Percentiles rank a stretch among this genome's conserved stretches.
Evolutionary conservation across 2,888 invertebrate species (phyloP).

Genomic region (Ophraella communa): DNA sequence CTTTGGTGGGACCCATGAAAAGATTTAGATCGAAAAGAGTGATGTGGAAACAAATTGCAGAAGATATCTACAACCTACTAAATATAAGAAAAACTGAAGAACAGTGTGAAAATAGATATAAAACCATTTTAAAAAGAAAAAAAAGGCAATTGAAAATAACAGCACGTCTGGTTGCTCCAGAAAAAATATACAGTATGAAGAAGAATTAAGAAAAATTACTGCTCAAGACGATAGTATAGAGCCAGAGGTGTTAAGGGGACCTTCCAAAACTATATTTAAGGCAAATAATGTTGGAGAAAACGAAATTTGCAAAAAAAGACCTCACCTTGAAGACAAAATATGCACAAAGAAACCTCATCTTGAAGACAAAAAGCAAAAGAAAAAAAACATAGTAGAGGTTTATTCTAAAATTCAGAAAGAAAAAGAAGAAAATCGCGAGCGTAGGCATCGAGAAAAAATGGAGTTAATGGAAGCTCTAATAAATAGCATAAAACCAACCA

Average conservation of each 20-base stretch:
- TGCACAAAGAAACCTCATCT: not conserved
- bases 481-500: not conserved
- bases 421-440: too few species aligned
- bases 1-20: conserved; percentile 15
- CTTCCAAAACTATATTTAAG: too few species aligned
- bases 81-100: not conserved
- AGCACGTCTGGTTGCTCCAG: conserved; percentile 24
- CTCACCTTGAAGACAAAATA: conserved; percentile 1
- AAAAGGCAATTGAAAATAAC: conserved; percentile 34
- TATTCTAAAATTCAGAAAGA: not conserved
- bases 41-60: conserved; percentile 35
- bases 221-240: too few species aligned
- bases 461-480: conserved; percentile 3
- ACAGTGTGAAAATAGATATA: conserved; percentile 36
- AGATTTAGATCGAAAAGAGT: conserved; percentile 15
- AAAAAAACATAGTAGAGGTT: conserved; percentile 3
- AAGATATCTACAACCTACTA: conserved; percentile 22
- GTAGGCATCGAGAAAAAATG: conserved; percentile 15
- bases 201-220: too few species aligned
- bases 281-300: too few species aligned
- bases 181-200: conserved; percentile 28
- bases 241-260: too few species aligned
- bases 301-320: not conserved
- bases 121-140: conserved; percentile 37
- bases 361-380: not conserved